These are phyloP conservation scores for Mungos mungo DNA, from an alignment of 2,113 vertebrate species.

Conservation along the genomic window DNA sequence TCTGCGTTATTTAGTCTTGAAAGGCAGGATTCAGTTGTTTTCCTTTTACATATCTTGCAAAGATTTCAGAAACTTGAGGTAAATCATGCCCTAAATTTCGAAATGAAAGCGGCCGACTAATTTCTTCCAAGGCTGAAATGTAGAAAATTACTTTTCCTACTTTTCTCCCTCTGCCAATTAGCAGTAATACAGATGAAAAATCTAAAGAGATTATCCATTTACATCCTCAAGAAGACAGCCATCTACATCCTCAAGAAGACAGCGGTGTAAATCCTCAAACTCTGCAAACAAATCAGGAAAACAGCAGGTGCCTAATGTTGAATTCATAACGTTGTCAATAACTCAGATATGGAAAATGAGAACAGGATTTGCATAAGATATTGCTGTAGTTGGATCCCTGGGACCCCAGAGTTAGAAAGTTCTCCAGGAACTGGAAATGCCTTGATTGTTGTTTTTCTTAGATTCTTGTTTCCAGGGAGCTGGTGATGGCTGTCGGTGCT, in stretches of 20 bases:
- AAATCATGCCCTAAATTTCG: not conserved
- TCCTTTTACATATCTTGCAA: not conserved
- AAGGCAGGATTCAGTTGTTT: not conserved
- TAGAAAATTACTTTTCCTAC: not conserved
- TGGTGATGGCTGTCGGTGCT: not conserved
- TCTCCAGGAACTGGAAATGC: not conserved
- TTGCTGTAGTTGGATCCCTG: not conserved
- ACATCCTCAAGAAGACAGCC: not conserved
- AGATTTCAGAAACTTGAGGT: not conserved
- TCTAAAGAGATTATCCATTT: not conserved
- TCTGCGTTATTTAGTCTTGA: not conserved
- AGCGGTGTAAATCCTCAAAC: not conserved
- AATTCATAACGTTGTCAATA: not conserved
- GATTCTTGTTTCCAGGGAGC: not conserved
- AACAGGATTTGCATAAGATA: not conserved
- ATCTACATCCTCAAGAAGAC: not conserved
- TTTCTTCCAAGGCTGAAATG: not conserved
- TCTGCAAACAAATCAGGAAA: not conserved
- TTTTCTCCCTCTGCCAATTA: constrained; percentile 48
- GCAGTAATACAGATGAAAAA: constrained; percentile 56
- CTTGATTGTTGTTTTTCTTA: not conserved
- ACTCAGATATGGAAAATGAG: not conserved
- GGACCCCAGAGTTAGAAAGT: not conserved
- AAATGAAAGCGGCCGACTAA: not conserved
- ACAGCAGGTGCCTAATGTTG: constrained; percentile 10